Evolutionary conservation across 2,888 invertebrate species (phyloP), one percentile per base, ranked within the genome.

Genomic region (Cecidostiba fungosa): DNA sequence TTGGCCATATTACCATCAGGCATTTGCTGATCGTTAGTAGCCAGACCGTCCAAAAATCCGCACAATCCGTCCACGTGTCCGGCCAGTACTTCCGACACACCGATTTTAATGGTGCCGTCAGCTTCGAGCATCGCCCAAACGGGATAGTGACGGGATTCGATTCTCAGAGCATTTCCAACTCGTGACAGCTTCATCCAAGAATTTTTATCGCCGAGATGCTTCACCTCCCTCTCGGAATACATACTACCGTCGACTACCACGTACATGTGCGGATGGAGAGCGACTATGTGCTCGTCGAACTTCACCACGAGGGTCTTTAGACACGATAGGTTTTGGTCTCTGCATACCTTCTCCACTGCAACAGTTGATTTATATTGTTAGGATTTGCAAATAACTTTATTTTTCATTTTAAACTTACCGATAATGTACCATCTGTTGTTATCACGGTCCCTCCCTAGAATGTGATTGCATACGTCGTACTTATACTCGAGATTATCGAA

Each of bases 391-490:
- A 62, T 26, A 0, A 26, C 23, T 23, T 62, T 62, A 66, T 77
- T 66, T 23, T 62, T 10, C 23, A 10, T 3, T 26, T 72, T n/a
- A 54, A 80, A 93, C 95, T 94, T 91, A 97, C 97, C 93, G 77
- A 96, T 94, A 74, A 97, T 94, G 76, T 95, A 95, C 97, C 97
- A 98, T 59, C 95, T 94, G 73, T 95, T 94, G 86, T 95, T 94
- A 14, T 94, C 93, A 89, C 96, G 94, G 92, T 97, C 97, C 84
- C 96, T 94, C 0, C 96, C 97, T 16, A 94, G 87, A 72, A 97
- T 95, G 92, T 98, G 97, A 94, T 96, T 96, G 92, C 98, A 98
- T 23, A 97, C 95, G 89, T 97, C 97, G 89, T 96, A 97, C 89
- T 97, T 97, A 91, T 96, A 97, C 90, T 97, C 96, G 0, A 95